A percentile compares a stretch with the other conserved stretches of the same genome.
These are phyloP conservation scores for Dreissena rostriformis DNA, from an alignment of 1,140 invertebrate species.

Conservation along the genomic window DNA sequence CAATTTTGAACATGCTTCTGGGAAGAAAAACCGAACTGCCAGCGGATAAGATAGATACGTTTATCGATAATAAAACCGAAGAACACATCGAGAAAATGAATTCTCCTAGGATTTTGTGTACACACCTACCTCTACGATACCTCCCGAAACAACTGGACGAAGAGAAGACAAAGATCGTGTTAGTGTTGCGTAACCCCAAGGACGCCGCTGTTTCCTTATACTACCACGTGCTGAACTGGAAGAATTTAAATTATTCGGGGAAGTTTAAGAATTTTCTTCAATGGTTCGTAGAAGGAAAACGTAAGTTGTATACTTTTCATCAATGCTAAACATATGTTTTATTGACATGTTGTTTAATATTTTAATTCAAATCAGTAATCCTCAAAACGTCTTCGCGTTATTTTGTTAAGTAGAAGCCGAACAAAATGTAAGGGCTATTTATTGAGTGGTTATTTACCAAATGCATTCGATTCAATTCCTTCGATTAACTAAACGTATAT, in stretches of 20 bases:
- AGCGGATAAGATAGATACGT: slow-evolving; percentile 21
- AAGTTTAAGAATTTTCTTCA: slow-evolving; percentile 20
- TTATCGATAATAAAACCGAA: slow-evolving; percentile 46
- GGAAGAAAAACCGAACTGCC: slow-evolving; percentile 38
- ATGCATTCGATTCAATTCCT: no score
- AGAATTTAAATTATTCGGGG: slow-evolving; percentile 12
- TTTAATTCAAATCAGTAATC: no score
- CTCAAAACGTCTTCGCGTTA: no score
- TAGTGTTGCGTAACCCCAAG: slow-evolving; percentile 60
- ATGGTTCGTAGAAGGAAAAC: slow-evolving; percentile 24
- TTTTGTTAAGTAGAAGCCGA: no score
- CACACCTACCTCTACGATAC: slow-evolving; percentile 38
- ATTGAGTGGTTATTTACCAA: no score
- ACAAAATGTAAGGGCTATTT: no score
- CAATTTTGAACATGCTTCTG: slow-evolving; percentile 56
- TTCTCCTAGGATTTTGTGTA: slow-evolving; percentile 60
- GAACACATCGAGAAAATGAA: slow-evolving; percentile 38
- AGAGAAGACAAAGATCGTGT: slow-evolving; percentile 56
- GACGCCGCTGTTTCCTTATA: slow-evolving; percentile 64
- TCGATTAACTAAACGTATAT: no score
- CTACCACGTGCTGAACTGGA: slow-evolving; percentile 34
- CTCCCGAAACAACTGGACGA: slow-evolving; percentile 43
- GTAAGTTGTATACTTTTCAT: no score
- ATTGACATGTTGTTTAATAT: no score
- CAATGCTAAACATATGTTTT: no score